phyloP scores from a whole-genome alignment of 2,113 vertebrate species.

The Chamaetylas fuelleborni region DNA sequence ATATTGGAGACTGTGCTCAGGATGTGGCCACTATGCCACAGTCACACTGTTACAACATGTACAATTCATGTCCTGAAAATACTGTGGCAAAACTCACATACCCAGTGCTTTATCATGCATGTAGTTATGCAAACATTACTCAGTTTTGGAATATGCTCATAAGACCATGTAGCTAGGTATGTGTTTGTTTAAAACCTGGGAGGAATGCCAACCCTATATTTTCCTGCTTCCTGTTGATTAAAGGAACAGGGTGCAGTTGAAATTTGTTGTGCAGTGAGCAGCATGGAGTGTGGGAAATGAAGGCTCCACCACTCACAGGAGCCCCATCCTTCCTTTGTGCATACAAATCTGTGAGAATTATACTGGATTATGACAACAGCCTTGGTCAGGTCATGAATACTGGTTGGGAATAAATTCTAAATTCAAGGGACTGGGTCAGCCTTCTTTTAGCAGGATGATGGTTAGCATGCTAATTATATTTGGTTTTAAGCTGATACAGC shows the following conservation, averaged over 20 bases:
- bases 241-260: background rate
- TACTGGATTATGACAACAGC: background rate
- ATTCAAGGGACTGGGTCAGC: background rate
- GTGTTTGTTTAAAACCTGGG: background rate
- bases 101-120: background rate
- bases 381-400: background rate
- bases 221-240: background rate
- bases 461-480: background rate
- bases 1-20: background rate
- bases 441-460: background rate
- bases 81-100: background rate
- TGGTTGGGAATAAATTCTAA: background rate
- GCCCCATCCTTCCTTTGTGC: background rate
- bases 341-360: background rate
- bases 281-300: background rate
- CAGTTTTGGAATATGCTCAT: background rate
- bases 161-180: background rate
- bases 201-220: background rate
- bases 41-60: background rate
- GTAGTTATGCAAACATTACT: background rate
- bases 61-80: background rate
- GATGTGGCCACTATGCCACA: background rate
- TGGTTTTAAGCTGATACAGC: background rate
- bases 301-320: background rate
- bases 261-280: background rate